Base-by-base conservation (phyloP, 2,888 invertebrate species). In the Empis stercorea region DNA sequence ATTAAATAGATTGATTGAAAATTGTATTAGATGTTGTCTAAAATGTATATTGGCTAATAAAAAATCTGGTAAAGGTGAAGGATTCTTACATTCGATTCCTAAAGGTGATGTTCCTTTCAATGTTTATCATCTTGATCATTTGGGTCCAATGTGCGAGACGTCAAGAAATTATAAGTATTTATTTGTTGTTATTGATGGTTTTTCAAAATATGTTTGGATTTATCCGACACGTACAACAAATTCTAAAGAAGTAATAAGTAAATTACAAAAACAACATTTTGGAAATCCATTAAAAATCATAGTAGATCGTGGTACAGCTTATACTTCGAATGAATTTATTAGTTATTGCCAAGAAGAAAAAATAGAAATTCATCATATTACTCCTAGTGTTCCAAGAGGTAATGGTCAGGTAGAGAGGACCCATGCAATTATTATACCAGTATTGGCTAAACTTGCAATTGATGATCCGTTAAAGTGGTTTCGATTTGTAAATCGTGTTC, bases 191-290 rank as follows among this genome's bases (percentile, higher is more conserved):
- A 47, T 61, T 0, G 63, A 64, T 50, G 60, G 51, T 1, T 65
- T 61, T 39, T 60, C 61, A 0, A 65, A 64, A 40, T 63, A 61
- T 52, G 54, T 55, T 1, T 65, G 65, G 62, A 17, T 64, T 1
- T 64, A 56, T 44, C 62, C 64, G 0, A 56, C 54, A 1, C 62
- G 60, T 46, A 52, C 52, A 5, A 56, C 56, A 2, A 48, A 54
- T 1, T 48, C 55, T 3, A 54, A 52, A 17, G 64, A 66, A 37
- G 59, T 59, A 0, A 4, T 67, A 9, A 47, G 57, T 1, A 59
- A 58, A 47, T 42, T 66, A 1, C 62, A 62, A 30, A 56, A 61
- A 41, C 52, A 55, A 27, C 54, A 44, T 13, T 66, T 64, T 54
- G 64, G 64, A 15, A 61, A 60, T 48, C 63, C 63, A 6, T 40